These are phyloP conservation scores for Tenthredo distinguenda DNA, from an alignment of 2,888 invertebrate genomes.

Conservation along the genomic window DNA sequence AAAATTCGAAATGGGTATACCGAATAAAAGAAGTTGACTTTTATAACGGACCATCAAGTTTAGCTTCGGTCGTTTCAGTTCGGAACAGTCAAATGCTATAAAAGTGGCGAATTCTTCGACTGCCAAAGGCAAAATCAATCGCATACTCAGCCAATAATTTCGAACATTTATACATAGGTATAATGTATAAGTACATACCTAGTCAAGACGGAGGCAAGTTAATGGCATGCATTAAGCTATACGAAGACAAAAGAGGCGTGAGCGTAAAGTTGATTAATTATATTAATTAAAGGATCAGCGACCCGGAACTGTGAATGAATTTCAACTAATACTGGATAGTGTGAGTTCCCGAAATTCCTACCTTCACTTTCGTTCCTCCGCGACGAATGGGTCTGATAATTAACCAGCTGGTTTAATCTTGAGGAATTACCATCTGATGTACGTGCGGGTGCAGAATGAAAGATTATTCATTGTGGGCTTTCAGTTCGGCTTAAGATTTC, in stretches of 20 bases:
- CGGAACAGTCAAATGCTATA: neutral
- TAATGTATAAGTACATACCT: neutral
- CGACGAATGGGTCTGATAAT: neutral
- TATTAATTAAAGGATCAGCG: conserved; percentile 13
- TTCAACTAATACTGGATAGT: neutral
- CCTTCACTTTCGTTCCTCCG: neutral
- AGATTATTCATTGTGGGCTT: neutral
- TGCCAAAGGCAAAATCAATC: neutral
- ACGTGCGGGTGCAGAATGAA: neutral
- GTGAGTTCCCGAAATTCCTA: conserved; percentile 9
- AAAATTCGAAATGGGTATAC: neutral
- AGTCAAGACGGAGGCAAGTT: neutral
- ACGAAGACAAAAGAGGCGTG: neutral
- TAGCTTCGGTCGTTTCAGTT: neutral
- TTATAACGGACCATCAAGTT: neutral
- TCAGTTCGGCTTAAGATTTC: neutral
- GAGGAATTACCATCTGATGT: conserved; percentile 2
- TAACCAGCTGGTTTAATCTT: neutral
- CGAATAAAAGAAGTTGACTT: neutral
- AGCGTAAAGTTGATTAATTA: conserved; percentile 25
- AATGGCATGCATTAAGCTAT: neutral
- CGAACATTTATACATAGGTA: neutral
- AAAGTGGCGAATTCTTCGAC: neutral
- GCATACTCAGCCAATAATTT: neutral
- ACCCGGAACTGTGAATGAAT: conserved; percentile 23